Percentiles rank a stretch among this genome's conserved stretches.
phyloP scores from a whole-genome alignment of 2,113 vertebrate species.

The Channa argus region DNA sequence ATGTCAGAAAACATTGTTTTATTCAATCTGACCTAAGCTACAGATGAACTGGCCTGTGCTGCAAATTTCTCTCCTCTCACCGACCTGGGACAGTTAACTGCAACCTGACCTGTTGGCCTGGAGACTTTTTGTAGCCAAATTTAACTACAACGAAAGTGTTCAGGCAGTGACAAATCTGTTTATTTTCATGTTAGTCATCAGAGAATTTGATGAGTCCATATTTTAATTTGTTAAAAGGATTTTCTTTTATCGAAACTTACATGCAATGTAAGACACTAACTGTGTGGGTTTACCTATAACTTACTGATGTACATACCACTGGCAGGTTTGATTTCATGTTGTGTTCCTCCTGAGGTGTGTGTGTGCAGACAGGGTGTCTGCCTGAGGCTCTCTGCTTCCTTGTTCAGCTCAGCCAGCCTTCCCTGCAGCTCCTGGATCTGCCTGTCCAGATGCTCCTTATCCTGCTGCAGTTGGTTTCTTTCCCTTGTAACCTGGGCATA shows the following conservation, averaged over 20 bases:
- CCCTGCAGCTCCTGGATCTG: constrained; percentile 70
- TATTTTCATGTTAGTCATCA: too few relatives aligned
- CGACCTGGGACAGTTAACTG: too few relatives aligned
- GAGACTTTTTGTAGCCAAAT: constrained; percentile 3
- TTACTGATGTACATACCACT: constrained; percentile 55
- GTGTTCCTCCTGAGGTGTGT: constrained; percentile 19
- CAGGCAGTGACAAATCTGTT: too few relatives aligned
- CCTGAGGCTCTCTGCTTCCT: constrained; percentile 65
- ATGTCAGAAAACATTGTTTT: background rate
- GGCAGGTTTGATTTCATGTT: constrained; percentile 42
- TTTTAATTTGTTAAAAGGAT: too few relatives aligned
- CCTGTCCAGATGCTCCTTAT: constrained; percentile 63
- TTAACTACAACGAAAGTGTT: constrained; percentile 7
- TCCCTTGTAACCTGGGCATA: constrained; percentile 56
- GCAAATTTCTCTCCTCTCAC: constrained; percentile 73
- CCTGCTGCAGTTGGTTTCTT: constrained; percentile 67
- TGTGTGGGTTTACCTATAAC: too few relatives aligned
- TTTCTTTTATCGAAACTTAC: too few relatives aligned
- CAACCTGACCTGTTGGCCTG: constrained; percentile 30
- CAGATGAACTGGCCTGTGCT: background rate
- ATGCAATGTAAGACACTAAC: too few relatives aligned
- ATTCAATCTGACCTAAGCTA: too few relatives aligned
- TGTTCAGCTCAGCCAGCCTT: constrained; percentile 60
- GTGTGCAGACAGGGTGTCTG: constrained; percentile 56
- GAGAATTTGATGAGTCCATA: too few relatives aligned